A percentile compares a stretch with the other conserved stretches of the same genome.
Evolutionary conservation across 2,888 invertebrate genomes (phyloP).

Genomic region (Unio pictorum): DNA sequence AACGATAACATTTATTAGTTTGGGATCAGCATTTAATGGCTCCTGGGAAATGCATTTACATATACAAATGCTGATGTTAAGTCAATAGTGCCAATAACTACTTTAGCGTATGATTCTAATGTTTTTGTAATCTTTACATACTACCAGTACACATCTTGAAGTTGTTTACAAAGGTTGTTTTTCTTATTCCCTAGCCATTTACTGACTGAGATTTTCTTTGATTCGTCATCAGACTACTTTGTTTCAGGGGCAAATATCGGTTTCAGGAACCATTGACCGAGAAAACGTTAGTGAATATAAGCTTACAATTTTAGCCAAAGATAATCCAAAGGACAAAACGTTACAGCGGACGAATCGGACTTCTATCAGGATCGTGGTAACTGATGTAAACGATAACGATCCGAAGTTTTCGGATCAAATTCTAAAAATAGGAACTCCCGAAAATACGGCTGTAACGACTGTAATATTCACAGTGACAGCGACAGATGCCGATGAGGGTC

Average conservation of each 20-base stretch:
- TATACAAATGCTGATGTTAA: no score
- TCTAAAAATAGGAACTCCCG: conserved; percentile 21
- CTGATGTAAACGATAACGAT: conserved; percentile 93
- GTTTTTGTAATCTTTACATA: no score
- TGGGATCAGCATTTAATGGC: no score
- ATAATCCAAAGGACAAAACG: conserved; percentile 13
- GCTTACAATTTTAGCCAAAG: conserved; percentile 12
- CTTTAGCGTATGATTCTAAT: no score
- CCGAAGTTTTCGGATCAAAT: conserved; percentile 78
- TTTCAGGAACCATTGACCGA: conserved; percentile 8
- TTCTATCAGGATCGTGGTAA: conserved; percentile 26
- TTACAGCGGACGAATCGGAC: conserved; percentile 8
- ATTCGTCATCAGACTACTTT: no score
- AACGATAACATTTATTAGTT: no score
- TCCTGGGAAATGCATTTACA: no score
- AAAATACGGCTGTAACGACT: conserved; percentile 1
- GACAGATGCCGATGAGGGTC: conserved; percentile 11
- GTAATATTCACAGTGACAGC: conserved; percentile 9
- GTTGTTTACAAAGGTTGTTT: no score
- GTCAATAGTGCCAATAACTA: no score
- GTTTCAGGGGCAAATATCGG: conserved; percentile 13
- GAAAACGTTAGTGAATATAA: conserved; percentile 3
- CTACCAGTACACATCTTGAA: no score
- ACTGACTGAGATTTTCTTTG: no score
- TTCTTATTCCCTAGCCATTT: no score